Evolutionary conservation across 2,888 invertebrate species (phyloP).

Genomic region (Pharmacophagus antenor): DNA sequence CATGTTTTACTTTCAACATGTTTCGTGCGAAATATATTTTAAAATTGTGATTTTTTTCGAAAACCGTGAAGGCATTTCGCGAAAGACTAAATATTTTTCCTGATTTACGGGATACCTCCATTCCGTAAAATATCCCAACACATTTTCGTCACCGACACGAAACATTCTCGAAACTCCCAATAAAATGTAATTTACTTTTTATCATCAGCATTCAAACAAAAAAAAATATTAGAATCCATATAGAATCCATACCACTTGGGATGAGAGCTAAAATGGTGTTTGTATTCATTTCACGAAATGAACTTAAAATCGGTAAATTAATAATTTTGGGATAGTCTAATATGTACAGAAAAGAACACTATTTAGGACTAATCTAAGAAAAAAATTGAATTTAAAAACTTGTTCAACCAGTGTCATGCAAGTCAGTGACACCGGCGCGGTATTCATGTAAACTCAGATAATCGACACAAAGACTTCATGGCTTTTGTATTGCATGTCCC

Average conservation of each 20-base stretch:
- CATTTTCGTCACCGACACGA: too few relatives aligned
- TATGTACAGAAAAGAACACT: too few relatives aligned
- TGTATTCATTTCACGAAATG: too few relatives aligned
- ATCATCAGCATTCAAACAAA: too few relatives aligned
- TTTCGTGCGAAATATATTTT: not conserved
- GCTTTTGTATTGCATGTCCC: not conserved
- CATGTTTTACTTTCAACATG: slow-evolving; percentile 1
- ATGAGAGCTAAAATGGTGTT: too few relatives aligned
- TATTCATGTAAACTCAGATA: slow-evolving; percentile 5
- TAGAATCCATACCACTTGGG: too few relatives aligned
- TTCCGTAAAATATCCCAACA: too few relatives aligned
- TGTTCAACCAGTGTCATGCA: slow-evolving; percentile 2
- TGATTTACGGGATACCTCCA: too few relatives aligned
- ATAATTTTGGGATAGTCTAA: not conserved
- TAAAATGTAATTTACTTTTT: too few relatives aligned
- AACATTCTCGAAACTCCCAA: too few relatives aligned
- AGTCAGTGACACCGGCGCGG: not conserved
- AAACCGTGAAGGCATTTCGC: not conserved
- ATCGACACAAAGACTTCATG: not conserved
- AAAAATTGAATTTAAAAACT: not conserved
- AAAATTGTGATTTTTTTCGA: not conserved
- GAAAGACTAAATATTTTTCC: not conserved
- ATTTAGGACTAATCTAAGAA: not conserved
- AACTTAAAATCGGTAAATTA: too few relatives aligned
- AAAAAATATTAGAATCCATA: too few relatives aligned